phyloP scores from a whole-genome alignment of 2,797 vertebrate genomes.

The Eurystomus glaucurus region DNA sequence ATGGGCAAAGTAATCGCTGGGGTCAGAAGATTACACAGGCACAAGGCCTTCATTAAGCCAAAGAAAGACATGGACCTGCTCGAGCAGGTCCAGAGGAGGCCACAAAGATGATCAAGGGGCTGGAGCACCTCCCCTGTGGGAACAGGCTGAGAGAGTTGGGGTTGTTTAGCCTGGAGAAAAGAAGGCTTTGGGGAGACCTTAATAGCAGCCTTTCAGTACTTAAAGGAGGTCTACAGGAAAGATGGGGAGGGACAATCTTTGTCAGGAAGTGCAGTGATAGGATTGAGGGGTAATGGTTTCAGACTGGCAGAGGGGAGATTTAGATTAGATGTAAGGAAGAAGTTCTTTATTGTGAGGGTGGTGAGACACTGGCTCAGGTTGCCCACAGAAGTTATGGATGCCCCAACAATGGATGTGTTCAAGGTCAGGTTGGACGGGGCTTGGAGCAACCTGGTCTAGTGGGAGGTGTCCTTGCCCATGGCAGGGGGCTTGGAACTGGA shows the following conservation, averaged over 20 bases:
- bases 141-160: not conserved
- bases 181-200: not conserved
- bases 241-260: not conserved
- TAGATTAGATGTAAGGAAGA: not conserved
- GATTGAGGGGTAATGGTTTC: not conserved
- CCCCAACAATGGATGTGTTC: not conserved
- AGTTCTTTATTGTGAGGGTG: not conserved
- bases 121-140: not conserved
- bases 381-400: not conserved
- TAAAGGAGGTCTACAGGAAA: not conserved
- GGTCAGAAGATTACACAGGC: not conserved
- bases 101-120: not conserved
- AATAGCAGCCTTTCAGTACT: not conserved
- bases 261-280: not conserved
- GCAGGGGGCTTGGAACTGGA: not conserved
- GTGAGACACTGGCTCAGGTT: not conserved
- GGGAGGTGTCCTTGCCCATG: not conserved
- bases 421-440: not conserved
- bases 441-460: not conserved
- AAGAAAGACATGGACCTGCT: not conserved
- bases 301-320: not conserved
- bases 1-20: accelerated
- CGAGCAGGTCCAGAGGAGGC: not conserved
- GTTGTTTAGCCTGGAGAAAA: not conserved
- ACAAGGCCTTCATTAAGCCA: not conserved